Percentiles rank a stretch among this genome's conserved stretches.
These are phyloP conservation scores for Choreutis nemorana DNA, from an alignment of 2,888 invertebrate genomes.

Conservation along the genomic window DNA sequence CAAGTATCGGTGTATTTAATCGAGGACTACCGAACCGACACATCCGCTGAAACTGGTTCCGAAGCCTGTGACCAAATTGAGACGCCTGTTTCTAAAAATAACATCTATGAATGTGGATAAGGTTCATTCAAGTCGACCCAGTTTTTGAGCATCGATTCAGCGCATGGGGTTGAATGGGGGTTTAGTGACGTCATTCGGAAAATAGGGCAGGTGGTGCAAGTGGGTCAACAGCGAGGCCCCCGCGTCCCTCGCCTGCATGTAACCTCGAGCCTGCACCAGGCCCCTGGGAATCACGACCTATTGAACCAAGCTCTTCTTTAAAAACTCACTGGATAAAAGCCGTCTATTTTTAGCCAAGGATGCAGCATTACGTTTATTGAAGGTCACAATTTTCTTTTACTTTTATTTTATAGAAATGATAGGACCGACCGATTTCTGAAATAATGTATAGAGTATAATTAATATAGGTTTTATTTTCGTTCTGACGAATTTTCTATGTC, in stretches of 20 bases:
- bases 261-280: slow-evolving; percentile 13
- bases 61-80: slow-evolving; percentile 20
- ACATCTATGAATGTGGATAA: slow-evolving; percentile 39
- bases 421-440: too few species aligned
- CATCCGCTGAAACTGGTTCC: slow-evolving; percentile 35
- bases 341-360: slow-evolving; percentile 1
- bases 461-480: too few species aligned
- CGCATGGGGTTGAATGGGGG: slow-evolving; percentile 49
- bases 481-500: too few species aligned
- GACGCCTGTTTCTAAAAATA: slow-evolving; percentile 44
- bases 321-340: background rate
- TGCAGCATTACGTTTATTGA: background rate
- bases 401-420: too few species aligned
- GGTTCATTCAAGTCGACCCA: slow-evolving; percentile 55
- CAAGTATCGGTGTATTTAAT: too few species aligned
- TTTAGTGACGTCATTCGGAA: slow-evolving; percentile 55
- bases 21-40: slow-evolving; percentile 21
- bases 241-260: slow-evolving; percentile 19
- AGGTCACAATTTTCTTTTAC: too few species aligned
- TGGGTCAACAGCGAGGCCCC: slow-evolving; percentile 39
- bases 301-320: background rate
- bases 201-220: slow-evolving; percentile 53
- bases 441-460: too few species aligned
- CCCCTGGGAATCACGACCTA: slow-evolving; percentile 9
- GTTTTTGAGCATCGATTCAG: slow-evolving; percentile 54